These are phyloP conservation scores for Melanostoma scalare DNA, from an alignment of 2,888 invertebrate genomes.

Conservation along the genomic window DNA sequence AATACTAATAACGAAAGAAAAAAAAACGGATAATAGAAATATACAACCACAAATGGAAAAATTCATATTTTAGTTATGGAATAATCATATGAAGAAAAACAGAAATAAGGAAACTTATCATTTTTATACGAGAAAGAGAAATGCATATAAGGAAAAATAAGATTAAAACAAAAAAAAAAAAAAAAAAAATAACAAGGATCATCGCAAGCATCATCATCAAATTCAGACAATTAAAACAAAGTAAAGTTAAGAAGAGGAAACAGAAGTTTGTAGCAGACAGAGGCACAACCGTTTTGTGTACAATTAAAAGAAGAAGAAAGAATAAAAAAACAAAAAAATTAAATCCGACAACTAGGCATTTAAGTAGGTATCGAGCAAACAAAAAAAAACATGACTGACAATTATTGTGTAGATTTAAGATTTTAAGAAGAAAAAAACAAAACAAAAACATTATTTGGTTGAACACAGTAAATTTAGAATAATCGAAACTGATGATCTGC, in stretches of 20 bases:
- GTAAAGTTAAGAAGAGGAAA: slow-evolving; percentile 69
- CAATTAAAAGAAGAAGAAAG: slow-evolving; percentile 44
- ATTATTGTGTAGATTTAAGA: slow-evolving; percentile 72
- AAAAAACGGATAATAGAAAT: slow-evolving; percentile 64
- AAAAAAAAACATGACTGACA: slow-evolving; percentile 67
- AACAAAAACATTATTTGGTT: slow-evolving; percentile 61
- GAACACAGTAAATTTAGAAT: slow-evolving; percentile 61
- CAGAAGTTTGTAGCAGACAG: slow-evolving; percentile 67
- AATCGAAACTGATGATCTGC: slow-evolving; percentile 64
- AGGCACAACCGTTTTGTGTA: slow-evolving; percentile 70
- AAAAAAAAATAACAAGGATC: slow-evolving; percentile 62
- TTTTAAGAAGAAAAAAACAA: slow-evolving; percentile 27
- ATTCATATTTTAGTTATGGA: slow-evolving; percentile 72
- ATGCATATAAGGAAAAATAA: slow-evolving; percentile 58
- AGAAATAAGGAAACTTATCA: slow-evolving; percentile 70
- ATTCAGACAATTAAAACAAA: slow-evolving; percentile 72
- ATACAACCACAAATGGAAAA: slow-evolving; percentile 53
- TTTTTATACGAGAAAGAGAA: slow-evolving; percentile 72
- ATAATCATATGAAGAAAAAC: slow-evolving; percentile 67
- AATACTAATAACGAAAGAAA: slow-evolving; percentile 62
- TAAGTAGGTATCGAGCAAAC: slow-evolving; percentile 73
- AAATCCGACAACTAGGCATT: slow-evolving; percentile 67
- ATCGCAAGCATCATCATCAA: slow-evolving; percentile 72
- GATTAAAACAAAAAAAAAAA: slow-evolving; percentile 24
- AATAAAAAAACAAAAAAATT: slow-evolving; percentile 24